Percentiles rank a stretch among this genome's conserved stretches.
These are phyloP conservation scores for Leptonema lineaticorne DNA, from an alignment of 1,140 invertebrate genomes.

Conservation along the genomic window DNA sequence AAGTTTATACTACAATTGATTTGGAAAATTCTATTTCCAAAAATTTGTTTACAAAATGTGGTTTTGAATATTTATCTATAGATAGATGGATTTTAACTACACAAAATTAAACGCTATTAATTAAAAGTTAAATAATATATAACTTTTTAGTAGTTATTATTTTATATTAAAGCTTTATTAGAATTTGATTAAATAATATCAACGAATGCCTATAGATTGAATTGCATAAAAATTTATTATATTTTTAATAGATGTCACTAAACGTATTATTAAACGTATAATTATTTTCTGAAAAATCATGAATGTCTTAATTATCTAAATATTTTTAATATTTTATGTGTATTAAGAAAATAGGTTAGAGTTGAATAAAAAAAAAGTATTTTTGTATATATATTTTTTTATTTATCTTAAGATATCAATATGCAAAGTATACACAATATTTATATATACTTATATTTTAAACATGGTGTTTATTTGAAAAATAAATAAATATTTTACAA, in stretches of 20 bases:
- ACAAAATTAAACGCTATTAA: too few species aligned
- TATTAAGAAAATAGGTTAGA: neutral
- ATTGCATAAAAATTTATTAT: too few species aligned
- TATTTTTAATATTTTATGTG: neutral
- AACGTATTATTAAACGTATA: neutral
- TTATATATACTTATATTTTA: constrained; percentile 28
- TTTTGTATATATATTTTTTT: constrained; percentile 21
- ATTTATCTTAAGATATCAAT: constrained; percentile 31
- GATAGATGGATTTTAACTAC: neutral
- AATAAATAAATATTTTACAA: constrained; percentile 42
- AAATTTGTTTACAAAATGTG: neutral
- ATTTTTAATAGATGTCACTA: too few species aligned
- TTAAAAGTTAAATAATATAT: too few species aligned
- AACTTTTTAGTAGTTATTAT: too few species aligned
- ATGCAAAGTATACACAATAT: constrained; percentile 28
- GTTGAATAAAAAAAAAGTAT: constrained; percentile 6
- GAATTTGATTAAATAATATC: too few species aligned
- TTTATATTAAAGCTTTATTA: too few species aligned
- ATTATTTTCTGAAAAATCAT: neutral
- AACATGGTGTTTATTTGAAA: constrained; percentile 40
- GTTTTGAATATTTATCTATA: neutral
- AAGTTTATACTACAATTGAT: neutral
- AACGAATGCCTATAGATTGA: too few species aligned
- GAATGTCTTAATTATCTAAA: neutral
- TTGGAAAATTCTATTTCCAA: neutral